Evolutionary conservation across 2,888 invertebrate species (phyloP).

Genomic region (Gerosis bhagava): DNA sequence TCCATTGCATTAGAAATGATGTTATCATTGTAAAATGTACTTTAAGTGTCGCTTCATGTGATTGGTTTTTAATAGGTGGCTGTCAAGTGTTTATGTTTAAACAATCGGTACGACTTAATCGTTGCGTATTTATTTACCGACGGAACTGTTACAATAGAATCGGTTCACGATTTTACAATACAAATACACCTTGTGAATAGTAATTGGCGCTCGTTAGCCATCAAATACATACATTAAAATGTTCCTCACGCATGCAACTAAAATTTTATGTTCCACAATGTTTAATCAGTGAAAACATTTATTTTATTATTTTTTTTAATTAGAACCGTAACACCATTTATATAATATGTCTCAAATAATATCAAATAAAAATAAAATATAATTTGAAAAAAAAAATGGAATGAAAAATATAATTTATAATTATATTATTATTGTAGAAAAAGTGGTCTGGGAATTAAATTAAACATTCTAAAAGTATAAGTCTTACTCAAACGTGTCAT

Average conservation of each 20-base stretch:
- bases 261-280: constrained; percentile 14
- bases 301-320: too few species aligned
- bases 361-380: too few species aligned
- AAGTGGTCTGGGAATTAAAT: not conserved
- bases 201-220: constrained; percentile 7
- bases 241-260: constrained; percentile 14
- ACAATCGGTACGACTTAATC: constrained; percentile 36
- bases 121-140: constrained; percentile 50
- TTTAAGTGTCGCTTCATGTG: not conserved
- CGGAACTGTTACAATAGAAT: constrained; percentile 50
- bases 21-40: too few species aligned
- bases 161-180: constrained; percentile 36
- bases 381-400: too few species aligned
- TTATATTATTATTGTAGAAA: too few species aligned
- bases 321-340: not conserved
- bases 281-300: constrained; percentile 15
- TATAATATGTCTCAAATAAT: too few species aligned
- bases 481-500: too few species aligned
- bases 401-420: too few species aligned
- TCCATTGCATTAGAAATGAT: too few species aligned
- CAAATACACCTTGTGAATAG: constrained; percentile 6
- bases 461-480: too few species aligned
- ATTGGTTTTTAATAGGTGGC: not conserved
- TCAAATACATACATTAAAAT: not conserved
- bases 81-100: constrained; percentile 14